Conservation (phyloP, 2,888 invertebrate species). For the Beris chalybata region DNA sequence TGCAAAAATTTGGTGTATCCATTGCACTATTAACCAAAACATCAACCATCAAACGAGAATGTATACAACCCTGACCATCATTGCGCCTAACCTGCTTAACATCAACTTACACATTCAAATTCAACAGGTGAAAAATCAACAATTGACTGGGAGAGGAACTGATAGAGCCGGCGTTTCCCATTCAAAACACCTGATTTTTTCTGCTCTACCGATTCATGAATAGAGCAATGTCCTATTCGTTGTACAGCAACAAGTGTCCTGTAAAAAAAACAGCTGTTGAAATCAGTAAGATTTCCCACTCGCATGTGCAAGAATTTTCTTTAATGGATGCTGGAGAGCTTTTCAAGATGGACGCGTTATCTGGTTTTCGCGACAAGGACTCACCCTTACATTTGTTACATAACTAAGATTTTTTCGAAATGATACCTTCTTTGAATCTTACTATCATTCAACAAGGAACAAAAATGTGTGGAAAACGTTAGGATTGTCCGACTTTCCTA, state of each 20-base stretch:
- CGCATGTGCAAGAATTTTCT: constrained; percentile 24
- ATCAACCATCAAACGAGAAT: too few relatives aligned
- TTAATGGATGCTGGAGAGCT: constrained; percentile 8
- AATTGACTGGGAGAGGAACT: background rate
- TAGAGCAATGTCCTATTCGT: background rate
- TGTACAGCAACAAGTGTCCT: constrained; percentile 14
- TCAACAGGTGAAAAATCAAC: background rate
- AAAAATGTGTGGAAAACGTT: too few relatives aligned
- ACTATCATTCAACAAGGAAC: too few relatives aligned
- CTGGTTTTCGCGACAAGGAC: background rate
- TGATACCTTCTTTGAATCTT: too few relatives aligned
- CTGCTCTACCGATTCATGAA: constrained; percentile 1
- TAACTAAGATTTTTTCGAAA: too few relatives aligned
- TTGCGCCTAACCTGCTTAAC: too few relatives aligned
- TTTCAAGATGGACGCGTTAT: constrained; percentile 18
- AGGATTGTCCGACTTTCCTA: background rate
- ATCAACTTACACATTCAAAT: background rate
- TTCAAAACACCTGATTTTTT: constrained; percentile 8
- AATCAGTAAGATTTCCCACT: background rate
- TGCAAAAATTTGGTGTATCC: too few relatives aligned
- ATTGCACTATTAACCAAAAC: too few relatives aligned
- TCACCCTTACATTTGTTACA: constrained; percentile 6
- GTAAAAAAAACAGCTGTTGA: constrained; percentile 4
- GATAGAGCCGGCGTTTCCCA: background rate
- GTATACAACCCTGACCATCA: too few relatives aligned